Percentiles rank a stretch among this genome's conserved stretches.
Conservation (phyloP, 2,113 vertebrate genomes). For the Callipepla squamata region DNA sequence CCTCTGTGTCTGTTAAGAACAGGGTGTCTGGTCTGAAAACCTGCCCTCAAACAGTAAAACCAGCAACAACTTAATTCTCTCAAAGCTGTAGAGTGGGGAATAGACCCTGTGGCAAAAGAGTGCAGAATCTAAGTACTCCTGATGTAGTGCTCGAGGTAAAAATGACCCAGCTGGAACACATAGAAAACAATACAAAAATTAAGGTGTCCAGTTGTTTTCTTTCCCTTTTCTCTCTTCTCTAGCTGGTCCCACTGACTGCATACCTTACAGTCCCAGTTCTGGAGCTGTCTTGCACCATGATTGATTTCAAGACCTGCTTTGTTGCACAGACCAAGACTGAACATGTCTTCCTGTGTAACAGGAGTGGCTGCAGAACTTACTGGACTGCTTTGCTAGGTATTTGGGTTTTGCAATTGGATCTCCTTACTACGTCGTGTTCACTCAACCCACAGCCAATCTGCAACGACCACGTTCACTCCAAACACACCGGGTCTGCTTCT, state of each 20-base stretch:
- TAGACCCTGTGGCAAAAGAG: not conserved
- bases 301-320: conserved; percentile 87
- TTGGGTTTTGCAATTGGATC: not conserved
- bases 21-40: not conserved
- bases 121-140: not conserved
- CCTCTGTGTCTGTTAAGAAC: not conserved
- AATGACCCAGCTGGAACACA: not conserved
- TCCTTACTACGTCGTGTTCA: not conserved
- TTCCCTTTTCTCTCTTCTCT: not conserved
- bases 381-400: conserved; percentile 85
- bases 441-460: not conserved
- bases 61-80: not conserved
- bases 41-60: not conserved
- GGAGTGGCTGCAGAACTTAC: conserved; percentile 79
- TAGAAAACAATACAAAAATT: not conserved
- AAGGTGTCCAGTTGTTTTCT: not conserved
- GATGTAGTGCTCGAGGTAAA: not conserved
- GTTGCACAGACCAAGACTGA: conserved; percentile 74
- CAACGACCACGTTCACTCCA: not conserved
- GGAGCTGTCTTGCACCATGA: conserved; percentile 76
- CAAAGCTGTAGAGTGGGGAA: not conserved
- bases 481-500: not conserved
- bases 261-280: conserved; percentile 78
- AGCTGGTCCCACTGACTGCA: conserved; percentile 85
- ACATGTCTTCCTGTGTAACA: conserved; percentile 80